phyloP scores from a whole-genome alignment of 2,888 invertebrate species.

The Ethmia dodecea region DNA sequence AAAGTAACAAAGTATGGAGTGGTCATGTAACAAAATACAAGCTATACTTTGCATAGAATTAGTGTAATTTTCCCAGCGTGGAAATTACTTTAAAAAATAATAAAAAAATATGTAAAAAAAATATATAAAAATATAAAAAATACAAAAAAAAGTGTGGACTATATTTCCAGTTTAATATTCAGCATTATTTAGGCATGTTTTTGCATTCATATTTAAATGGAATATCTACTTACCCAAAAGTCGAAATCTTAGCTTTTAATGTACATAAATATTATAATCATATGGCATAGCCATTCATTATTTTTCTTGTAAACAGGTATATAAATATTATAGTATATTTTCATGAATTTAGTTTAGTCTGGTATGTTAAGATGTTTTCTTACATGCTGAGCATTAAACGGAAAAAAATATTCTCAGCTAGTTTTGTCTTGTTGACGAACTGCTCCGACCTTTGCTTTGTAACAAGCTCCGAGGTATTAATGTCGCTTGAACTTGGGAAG shows the following conservation, averaged over 20 bases:
- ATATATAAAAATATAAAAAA: constrained; percentile 38
- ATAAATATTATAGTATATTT: constrained; percentile 32
- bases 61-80: constrained; percentile 90
- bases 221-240: constrained; percentile 56
- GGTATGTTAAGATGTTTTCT: constrained; percentile 55
- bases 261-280: constrained; percentile 54
- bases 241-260: constrained; percentile 66
- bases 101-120: constrained; percentile 41
- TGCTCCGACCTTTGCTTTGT: constrained; percentile 71
- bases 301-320: constrained; percentile 43
- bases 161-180: constrained; percentile 78
- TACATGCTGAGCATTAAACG: constrained; percentile 77
- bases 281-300: constrained; percentile 46
- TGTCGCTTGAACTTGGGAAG: constrained; percentile 45
- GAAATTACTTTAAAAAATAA: constrained; percentile 69
- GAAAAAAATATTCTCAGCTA: constrained; percentile 72
- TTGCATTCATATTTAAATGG: constrained; percentile 62
- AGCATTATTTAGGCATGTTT: constrained; percentile 74
- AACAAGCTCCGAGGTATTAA: constrained; percentile 51
- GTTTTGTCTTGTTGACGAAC: constrained; percentile 72
- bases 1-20: constrained; percentile 75
- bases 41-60: constrained; percentile 96
- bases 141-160: constrained; percentile 65
- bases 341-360: constrained; percentile 46
- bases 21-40: constrained; percentile 81